These are phyloP conservation scores for Anoura caudifer DNA, from an alignment of 2,113 vertebrate species.

Conservation along the genomic window DNA sequence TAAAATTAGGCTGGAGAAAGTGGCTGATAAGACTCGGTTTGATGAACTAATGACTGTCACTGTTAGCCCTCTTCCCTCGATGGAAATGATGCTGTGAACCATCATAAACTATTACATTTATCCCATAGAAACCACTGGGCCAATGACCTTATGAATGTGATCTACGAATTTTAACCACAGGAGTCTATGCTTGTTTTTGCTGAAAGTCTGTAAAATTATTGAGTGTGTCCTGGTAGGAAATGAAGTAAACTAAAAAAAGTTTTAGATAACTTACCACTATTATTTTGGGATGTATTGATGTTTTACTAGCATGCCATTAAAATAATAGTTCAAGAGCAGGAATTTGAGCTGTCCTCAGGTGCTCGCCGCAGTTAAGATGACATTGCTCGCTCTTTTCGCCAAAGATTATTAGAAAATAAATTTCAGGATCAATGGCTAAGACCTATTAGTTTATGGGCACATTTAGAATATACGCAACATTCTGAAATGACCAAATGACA, in stretches of 20 bases:
- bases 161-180: not conserved
- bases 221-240: not conserved
- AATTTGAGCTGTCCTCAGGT: not conserved
- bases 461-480: not conserved
- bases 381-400: not conserved
- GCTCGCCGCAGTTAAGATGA: not conserved
- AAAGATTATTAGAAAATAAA: not conserved
- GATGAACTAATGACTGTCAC: not conserved
- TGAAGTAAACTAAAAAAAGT: not conserved
- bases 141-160: not conserved
- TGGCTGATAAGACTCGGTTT: not conserved
- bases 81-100: not conserved
- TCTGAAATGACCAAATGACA: not conserved
- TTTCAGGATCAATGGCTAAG: not conserved
- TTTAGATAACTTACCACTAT: not conserved
- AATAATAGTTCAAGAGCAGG: not conserved
- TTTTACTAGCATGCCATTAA: not conserved
- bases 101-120: not conserved
- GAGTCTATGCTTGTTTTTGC: not conserved
- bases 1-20: constrained; percentile 21
- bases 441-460: not conserved
- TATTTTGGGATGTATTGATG: not conserved
- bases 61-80: not conserved
- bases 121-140: not conserved
- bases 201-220: constrained; percentile 1